Percentiles rank a stretch among this genome's conserved stretches.
Conservation (phyloP, 1,140 invertebrate species). For the Drosophila repleta region DNA sequence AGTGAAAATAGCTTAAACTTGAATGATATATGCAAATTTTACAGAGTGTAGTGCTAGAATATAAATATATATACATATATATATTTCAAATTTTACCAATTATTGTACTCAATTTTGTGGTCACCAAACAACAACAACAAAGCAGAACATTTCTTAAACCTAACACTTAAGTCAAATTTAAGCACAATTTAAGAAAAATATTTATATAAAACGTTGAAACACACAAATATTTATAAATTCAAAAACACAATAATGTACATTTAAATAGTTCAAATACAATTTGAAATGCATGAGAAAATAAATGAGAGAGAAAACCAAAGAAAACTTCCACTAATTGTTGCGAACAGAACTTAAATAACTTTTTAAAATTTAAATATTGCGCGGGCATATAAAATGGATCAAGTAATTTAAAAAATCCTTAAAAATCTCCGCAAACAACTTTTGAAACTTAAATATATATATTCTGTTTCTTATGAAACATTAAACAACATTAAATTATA, state of each 20-base stretch:
- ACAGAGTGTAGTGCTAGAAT: conserved; percentile 54
- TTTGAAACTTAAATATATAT: background rate
- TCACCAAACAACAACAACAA: conserved; percentile 46
- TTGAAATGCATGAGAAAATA: conserved; percentile 75
- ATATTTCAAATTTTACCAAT: conserved; percentile 70
- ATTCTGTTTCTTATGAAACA: no score
- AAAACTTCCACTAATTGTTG: background rate
- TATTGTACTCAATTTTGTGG: conserved; percentile 58
- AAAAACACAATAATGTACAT: conserved; percentile 74
- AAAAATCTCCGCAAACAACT: background rate
- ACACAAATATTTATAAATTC: conserved; percentile 73
- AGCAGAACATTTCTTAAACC: conserved; percentile 33
- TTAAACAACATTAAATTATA: background rate
- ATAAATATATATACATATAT: conserved; percentile 31
- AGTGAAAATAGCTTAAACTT: conserved; percentile 65
- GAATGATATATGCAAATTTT: conserved; percentile 56
- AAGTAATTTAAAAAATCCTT: no score
- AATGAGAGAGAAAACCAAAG: conserved; percentile 42
- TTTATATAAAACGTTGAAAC: conserved; percentile 65
- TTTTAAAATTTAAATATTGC: background rate
- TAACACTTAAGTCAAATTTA: conserved; percentile 48
- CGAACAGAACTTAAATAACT: background rate
- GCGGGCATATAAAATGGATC: no score
- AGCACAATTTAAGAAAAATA: conserved; percentile 64
- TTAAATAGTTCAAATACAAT: conserved; percentile 80